phyloP scores from a whole-genome alignment of 2,888 invertebrate genomes.

The Venusia cambrica region DNA sequence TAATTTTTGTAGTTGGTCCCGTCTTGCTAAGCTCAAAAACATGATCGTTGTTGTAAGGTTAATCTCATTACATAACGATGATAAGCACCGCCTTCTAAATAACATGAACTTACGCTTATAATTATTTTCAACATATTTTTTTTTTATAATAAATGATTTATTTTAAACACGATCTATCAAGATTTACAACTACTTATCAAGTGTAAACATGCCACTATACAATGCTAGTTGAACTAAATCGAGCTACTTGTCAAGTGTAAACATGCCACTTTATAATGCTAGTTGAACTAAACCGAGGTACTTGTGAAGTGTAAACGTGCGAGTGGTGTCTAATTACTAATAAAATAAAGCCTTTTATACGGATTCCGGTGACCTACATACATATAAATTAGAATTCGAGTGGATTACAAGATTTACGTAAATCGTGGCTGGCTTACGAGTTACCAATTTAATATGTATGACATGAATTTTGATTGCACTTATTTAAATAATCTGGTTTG shows the following conservation, averaged over 20 bases:
- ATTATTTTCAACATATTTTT: too few species aligned
- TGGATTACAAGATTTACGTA: conserved; percentile 3
- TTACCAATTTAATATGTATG: background rate
- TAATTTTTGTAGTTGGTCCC: too few species aligned
- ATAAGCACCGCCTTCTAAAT: too few species aligned
- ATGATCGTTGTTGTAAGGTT: too few species aligned
- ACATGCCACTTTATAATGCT: conserved; percentile 1
- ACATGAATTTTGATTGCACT: conserved; percentile 4
- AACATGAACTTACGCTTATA: too few species aligned
- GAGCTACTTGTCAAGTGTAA: conserved; percentile 14
- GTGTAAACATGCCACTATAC: too few species aligned
- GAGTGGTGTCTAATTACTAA: conserved; percentile 15
- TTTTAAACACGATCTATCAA: too few species aligned
- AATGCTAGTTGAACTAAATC: conserved; percentile 2
- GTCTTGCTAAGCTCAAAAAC: too few species aligned
- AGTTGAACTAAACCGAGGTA: conserved; percentile 5
- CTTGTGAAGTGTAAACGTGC: conserved; percentile 11
- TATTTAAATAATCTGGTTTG: conserved; percentile 3
- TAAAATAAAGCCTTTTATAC: conserved; percentile 10
- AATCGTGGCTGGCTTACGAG: conserved; percentile 1
- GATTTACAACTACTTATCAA: too few species aligned
- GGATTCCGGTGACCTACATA: conserved; percentile 13
- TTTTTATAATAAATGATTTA: too few species aligned
- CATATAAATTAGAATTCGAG: conserved; percentile 5
- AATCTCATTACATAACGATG: too few species aligned